Base-by-base conservation (phyloP, 2,113 vertebrate genomes). In the Capra hircus region DNA sequence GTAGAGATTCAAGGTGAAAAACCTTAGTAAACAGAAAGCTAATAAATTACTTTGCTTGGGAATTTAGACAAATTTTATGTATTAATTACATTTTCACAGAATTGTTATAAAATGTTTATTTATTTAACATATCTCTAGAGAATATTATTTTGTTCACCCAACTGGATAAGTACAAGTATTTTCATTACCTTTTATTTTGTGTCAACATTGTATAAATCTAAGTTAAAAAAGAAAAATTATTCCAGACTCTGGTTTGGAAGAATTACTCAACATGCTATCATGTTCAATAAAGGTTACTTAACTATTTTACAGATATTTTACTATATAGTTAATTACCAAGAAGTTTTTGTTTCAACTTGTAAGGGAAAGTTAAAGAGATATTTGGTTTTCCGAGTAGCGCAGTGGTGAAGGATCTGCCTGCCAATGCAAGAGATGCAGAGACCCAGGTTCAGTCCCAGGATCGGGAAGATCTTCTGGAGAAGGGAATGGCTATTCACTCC, bases 211-310 rank as follows among this genome's bases (percentile, higher is more conserved):
- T 25, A 50, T 88, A 67, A 84, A 87, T 92, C 9, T 86, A 89
- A 93, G 55, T 86, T 95, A 88, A 86, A 28, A 95, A 45, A 93
- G 23, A 5, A 87, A 87, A 94, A 93, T 81, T 80, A 95, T 91
- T 88, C 17, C 84, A 50, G 36, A 19, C 21, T 60, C 8, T 78
- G 23, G 19, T 95, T 92, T 95, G 62, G n/a, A 50, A 67, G 74
- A 84, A 83, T 87, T 84, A 84, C 25, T 7, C 21, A 55, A 62
- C 7, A 45, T 40, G 40, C 59, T 62, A 17, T 40, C 53, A 45
- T 90, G 30, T 60, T 97, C 45, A 95, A 28, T 55, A 96, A 95
- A 50, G 12, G 3, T 96, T 91, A 59, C 27, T 64, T 59, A 25
- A 64, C n/a, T 55, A 12, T 89, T 93, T 94, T 62, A 74, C 2